These are phyloP conservation scores for Aricia agestis DNA, from an alignment of 1,140 invertebrate genomes.

Conservation along the genomic window DNA sequence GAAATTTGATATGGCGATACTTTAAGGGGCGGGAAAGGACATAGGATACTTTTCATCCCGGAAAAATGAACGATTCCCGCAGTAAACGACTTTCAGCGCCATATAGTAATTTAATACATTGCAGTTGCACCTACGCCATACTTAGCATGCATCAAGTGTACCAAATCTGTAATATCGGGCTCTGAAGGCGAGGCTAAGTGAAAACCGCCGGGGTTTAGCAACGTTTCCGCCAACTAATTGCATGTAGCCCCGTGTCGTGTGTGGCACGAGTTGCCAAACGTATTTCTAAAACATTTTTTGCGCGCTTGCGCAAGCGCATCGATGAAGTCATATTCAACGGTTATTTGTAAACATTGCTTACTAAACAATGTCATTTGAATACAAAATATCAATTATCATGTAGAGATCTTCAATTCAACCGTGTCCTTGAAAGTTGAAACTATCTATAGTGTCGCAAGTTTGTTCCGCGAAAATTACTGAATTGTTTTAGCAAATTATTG, in stretches of 20 bases:
- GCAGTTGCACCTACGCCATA: not conserved
- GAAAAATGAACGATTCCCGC: too few relatives aligned
- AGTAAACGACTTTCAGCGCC: too few relatives aligned
- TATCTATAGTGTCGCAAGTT: too few relatives aligned
- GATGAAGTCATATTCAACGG: conserved; percentile 42
- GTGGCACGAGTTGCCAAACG: conserved; percentile 31
- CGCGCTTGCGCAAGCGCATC: conserved; percentile 34
- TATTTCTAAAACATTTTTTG: conserved; percentile 38
- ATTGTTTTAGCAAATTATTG: too few relatives aligned
- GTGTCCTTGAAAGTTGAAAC: too few relatives aligned
- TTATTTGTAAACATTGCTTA: not conserved
- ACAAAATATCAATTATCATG: not conserved
- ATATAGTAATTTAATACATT: too few relatives aligned
- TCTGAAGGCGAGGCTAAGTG: conserved; percentile 7
- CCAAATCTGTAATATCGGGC: not conserved
- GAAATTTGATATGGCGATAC: too few relatives aligned
- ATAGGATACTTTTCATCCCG: too few relatives aligned
- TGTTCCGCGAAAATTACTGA: too few relatives aligned
- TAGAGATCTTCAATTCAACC: too few relatives aligned
- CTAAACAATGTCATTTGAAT: not conserved
- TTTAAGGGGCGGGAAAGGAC: too few relatives aligned
- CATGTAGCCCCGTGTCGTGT: conserved; percentile 11
- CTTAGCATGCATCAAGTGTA: not conserved
- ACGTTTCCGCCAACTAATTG: conserved; percentile 22
- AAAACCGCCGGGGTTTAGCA: conserved; percentile 27